Evolutionary conservation across 1,140 invertebrate species (phyloP).

Genomic region (Bradysia coprophila): DNA sequence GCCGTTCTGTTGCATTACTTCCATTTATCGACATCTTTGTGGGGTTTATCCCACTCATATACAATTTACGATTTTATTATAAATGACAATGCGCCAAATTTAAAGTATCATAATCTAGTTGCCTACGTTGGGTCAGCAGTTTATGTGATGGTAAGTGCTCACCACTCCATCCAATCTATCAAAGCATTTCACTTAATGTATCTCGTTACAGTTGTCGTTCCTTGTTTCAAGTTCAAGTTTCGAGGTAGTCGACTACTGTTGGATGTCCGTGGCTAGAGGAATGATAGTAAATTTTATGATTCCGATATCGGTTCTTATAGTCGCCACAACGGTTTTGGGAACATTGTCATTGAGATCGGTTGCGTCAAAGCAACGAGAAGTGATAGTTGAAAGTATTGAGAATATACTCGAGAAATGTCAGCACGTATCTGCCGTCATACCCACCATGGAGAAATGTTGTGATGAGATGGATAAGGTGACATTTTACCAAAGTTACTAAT

Average conservation of each 20-base stretch:
- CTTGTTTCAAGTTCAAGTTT: constrained; percentile 39
- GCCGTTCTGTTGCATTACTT: constrained; percentile 46
- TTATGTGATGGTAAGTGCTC: constrained; percentile 34
- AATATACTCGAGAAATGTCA: constrained; percentile 2
- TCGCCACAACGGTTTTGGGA: constrained; percentile 32
- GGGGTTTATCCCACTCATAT: constrained; percentile 35
- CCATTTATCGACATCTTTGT: constrained; percentile 41
- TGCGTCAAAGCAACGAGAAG: constrained; percentile 4
- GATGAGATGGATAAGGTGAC: constrained; percentile 3
- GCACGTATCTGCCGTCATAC: neutral
- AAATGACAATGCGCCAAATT: constrained; percentile 12
- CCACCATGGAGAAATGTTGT: constrained; percentile 3
- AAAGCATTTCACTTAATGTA: too few relatives aligned
- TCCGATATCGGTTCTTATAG: constrained; percentile 40
- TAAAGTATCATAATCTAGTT: constrained; percentile 28
- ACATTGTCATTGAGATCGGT: constrained; percentile 12
- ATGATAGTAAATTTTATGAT: constrained; percentile 53
- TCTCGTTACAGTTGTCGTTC: constrained; percentile 33
- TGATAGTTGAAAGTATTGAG: constrained; percentile 5
- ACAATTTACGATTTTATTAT: constrained; percentile 24
- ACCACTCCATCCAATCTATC: neutral
- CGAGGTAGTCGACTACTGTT: constrained; percentile 48
- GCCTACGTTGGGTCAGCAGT: constrained; percentile 33
- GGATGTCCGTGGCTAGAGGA: constrained; percentile 50
- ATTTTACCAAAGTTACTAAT: too few relatives aligned